Conservation (phyloP, 92 coral and sea anemone genomes). For the Palythoa grandis region DNA sequence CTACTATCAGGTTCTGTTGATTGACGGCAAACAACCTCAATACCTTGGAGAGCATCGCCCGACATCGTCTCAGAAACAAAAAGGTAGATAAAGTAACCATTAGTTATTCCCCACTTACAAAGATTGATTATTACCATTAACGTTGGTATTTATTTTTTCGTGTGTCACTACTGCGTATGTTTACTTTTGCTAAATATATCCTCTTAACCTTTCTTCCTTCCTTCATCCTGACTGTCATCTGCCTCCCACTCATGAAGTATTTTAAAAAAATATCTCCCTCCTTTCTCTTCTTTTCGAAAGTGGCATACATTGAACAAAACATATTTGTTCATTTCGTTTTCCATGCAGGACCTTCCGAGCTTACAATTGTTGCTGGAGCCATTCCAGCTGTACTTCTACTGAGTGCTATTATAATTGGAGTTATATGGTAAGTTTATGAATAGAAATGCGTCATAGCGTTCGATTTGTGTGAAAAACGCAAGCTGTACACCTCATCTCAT, state of each 20-base stretch:
- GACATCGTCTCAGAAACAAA: background rate
- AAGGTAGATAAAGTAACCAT: background rate
- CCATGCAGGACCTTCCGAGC: background rate
- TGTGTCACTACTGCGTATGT: background rate
- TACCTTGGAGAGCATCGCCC: background rate
- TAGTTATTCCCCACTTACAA: background rate
- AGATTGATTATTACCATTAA: background rate
- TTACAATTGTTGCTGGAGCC: slow-evolving; percentile 2
- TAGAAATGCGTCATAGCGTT: background rate
- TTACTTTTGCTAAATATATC: no score
- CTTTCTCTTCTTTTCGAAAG: no score
- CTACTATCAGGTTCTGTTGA: background rate
- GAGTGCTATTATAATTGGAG: background rate
- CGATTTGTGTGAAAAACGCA: background rate
- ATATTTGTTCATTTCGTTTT: background rate
- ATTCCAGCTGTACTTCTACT: background rate
- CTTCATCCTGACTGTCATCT: background rate
- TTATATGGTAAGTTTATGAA: background rate
- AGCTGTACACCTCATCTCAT: background rate
- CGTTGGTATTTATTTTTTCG: background rate
- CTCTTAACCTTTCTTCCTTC: background rate
- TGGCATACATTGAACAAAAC: no score
- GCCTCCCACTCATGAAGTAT: no score
- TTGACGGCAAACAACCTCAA: background rate
- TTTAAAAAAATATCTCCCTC: no score